phyloP scores from a whole-genome alignment of 2,888 invertebrate genomes.

The Drosophila mimica region DNA sequence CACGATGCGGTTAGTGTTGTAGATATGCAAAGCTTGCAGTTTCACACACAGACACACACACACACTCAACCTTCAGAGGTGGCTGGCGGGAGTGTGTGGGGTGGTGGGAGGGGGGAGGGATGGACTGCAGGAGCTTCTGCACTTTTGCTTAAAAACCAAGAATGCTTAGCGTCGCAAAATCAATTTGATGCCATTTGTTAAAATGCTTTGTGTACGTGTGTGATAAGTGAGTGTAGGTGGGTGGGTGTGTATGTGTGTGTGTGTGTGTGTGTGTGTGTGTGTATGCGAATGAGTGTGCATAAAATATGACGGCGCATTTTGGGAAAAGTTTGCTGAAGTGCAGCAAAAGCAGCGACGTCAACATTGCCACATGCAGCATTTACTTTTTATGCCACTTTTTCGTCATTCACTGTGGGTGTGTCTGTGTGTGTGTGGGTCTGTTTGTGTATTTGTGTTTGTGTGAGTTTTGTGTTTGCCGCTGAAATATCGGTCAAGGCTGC shows the following conservation, averaged over 20 bases:
- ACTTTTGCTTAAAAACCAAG: conserved; percentile 54
- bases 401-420: conserved; percentile 29
- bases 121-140: neutral
- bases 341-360: conserved; percentile 34
- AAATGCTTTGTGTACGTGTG: conserved; percentile 54
- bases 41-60: conserved; percentile 12
- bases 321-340: conserved; percentile 48
- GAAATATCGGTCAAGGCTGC: conserved; percentile 76
- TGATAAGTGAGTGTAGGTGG: conserved; percentile 2
- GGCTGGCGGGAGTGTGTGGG: neutral
- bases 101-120: neutral
- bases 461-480: conserved; percentile 39
- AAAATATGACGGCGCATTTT: conserved; percentile 60
- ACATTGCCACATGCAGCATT: conserved; percentile 48
- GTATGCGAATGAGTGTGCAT: conserved; percentile 47
- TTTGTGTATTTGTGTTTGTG: conserved; percentile 44
- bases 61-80: conserved; percentile 4
- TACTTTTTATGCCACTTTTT: conserved; percentile 56
- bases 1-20: conserved; percentile 28
- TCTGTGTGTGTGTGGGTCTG: conserved; percentile 6
- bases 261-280: conserved; percentile 9
- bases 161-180: conserved; percentile 73
- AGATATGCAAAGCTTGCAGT: conserved; percentile 59
- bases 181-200: conserved; percentile 77
- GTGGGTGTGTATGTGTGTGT: conserved; percentile 13